Base-by-base conservation (phyloP, 2,113 vertebrate species). In the Helogale parvula region DNA sequence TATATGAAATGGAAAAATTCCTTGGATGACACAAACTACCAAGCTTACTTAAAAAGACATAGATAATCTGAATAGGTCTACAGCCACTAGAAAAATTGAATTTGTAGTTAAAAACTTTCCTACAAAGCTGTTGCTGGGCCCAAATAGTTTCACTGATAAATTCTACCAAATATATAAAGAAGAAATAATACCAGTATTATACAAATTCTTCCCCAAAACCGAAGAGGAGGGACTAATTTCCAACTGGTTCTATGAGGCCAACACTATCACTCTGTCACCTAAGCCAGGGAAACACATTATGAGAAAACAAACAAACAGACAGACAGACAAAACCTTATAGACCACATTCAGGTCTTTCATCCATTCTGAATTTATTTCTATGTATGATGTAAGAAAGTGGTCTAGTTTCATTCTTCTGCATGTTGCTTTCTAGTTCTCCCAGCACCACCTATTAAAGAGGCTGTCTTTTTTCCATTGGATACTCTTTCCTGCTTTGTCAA, bases 1-100 rank as follows among this genome's bases (percentile, higher is more conserved):
- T 81, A 76, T 9, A 94, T 89, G 23, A 94, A 94, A 90, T 86
- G 15, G 38, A 92, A 94, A 96, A 72, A 23, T 50, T 77, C 4
- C 21, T 68, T 86, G 23, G 86, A 90, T 85, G 38, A 69, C 11
- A 63, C 6, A 63, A 76, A 90, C n/a, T 81, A 52, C 23, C 5
- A 84, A 60, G 25, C 47, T 86, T 80, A 76, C 16, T 92, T 65
- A 88, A 65, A 4, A 85, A 95, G 65, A 89, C 5, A 47, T 77
- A 91, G 41, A 68, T 54, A 83, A 57, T 16, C 52, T 66, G 23
- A 60, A 45, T 88, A 91, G 50, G 8, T 4, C 38, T 69, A n/a
- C n/a, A 82, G 45, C 31, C 52, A 91, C 10, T 60, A 63, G 77
- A 19, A 94, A 88, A 89, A 88, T 33, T 76, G 16, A 84, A 74